Evolutionary conservation across 2,113 vertebrate genomes (phyloP).

Genomic region (Larimichthys polyactis): DNA sequence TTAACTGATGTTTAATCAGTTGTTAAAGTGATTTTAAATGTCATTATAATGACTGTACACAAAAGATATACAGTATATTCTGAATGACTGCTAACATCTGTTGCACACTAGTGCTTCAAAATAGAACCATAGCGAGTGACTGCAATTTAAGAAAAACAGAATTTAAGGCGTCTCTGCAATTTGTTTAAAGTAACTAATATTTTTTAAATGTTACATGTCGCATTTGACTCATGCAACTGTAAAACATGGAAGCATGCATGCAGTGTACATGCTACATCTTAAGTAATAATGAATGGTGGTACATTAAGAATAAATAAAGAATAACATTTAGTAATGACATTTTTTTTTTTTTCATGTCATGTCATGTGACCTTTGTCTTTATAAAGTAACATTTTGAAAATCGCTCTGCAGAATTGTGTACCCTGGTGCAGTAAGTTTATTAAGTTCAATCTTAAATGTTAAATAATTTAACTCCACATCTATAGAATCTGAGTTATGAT

Average conservation of each 20-base stretch:
- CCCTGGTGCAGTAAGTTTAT: neutral
- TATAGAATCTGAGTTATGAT: neutral
- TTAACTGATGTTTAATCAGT: neutral
- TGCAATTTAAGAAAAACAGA: neutral
- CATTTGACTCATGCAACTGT: neutral
- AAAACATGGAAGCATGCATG: neutral
- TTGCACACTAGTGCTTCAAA: neutral
- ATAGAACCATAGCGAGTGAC: too few relatives aligned
- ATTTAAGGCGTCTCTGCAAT: neutral
- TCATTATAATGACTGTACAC: neutral
- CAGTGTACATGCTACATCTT: neutral
- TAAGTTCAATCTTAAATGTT: neutral
- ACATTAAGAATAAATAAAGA: neutral
- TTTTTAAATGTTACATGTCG: neutral
- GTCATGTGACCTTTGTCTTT: neutral
- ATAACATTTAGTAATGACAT: neutral
- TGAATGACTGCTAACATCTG: neutral
- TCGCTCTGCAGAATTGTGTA: neutral
- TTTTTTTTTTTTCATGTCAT: too few relatives aligned
- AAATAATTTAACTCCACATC: constrained; percentile 11
- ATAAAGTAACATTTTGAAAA: neutral
- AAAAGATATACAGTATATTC: neutral
- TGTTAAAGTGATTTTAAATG: neutral
- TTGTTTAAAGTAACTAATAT: neutral
- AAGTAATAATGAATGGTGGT: neutral